phyloP scores from a whole-genome alignment of 1,140 invertebrate genomes.

The Potamilus streckersoni region DNA sequence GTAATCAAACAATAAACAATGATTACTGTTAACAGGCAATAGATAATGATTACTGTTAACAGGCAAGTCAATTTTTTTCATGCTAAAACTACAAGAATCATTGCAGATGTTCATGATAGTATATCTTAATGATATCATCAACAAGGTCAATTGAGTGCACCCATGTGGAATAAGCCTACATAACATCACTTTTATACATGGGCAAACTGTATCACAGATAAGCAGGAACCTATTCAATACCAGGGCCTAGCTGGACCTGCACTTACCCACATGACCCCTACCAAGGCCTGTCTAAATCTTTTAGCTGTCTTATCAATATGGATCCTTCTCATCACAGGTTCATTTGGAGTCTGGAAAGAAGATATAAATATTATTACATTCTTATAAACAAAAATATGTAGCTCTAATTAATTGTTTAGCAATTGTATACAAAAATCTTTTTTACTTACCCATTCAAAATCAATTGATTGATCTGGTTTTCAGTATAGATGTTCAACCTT shows the following conservation, averaged over 20 bases:
- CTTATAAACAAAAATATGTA: neutral
- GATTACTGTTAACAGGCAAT: too few species aligned
- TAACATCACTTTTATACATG: too few species aligned
- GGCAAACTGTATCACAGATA: too few species aligned
- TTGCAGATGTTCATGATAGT: neutral
- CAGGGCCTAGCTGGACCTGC: too few species aligned
- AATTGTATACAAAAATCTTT: neutral
- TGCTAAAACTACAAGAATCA: neutral
- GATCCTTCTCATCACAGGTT: conserved; percentile 76
- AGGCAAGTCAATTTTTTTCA: too few species aligned
- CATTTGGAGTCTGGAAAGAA: conserved; percentile 66
- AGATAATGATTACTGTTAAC: too few species aligned
- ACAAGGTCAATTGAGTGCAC: too few species aligned
- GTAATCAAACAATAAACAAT: too few species aligned
- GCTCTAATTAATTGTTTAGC: neutral
- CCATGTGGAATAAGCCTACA: too few species aligned
- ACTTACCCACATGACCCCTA: conserved; percentile 71
- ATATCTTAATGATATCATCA: too few species aligned
- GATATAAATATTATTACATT: conserved; percentile 3
- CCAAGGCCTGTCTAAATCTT: conserved; percentile 77
- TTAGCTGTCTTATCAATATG: conserved; percentile 80
- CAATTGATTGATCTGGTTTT: neutral
- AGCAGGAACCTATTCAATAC: too few species aligned
- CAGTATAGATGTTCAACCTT: neutral
- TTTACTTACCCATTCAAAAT: neutral